Evolutionary conservation across 2,888 invertebrate genomes (phyloP), one percentile per base, ranked within the genome.

Genomic region (Drosophila cyrtoloma): DNA sequence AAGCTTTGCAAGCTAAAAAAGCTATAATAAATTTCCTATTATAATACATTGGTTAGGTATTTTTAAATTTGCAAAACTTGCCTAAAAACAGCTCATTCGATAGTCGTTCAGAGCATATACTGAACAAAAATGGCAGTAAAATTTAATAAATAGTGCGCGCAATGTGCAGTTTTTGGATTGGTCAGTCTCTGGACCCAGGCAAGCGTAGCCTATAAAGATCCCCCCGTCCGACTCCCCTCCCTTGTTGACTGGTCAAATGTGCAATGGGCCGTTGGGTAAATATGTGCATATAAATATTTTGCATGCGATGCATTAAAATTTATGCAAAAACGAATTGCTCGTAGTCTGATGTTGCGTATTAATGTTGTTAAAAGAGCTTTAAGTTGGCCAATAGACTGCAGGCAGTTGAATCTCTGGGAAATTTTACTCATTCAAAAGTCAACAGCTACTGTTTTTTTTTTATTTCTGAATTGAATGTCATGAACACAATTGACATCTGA

Each of bases 221-320:
- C 47, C 47, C 9, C 26, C 12, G 3, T 9, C 10, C 6, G 16
- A 19, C 51, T n/a, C 42, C 32, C 22, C 26, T 16, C 16, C 30
- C 64, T 10, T 51, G 19, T 33, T 59, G 55, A 26, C 56, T 58
- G 61, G 66, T 64, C 79, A 64, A 67, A 71, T 86, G 89, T 90
- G 86, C 89, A 86, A 86, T 90, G 90, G 84, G 77, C 55, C 90
- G 82, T 75, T 89, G 72, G 61, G 65, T 70, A 81, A 89, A 86
- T 79, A 80, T 82, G 71, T 79, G 69, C 82, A 71, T 84, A 90
- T 90, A 86, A 85, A 85, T 86, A 90, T 86, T 90, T 81, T 86
- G 79, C 76, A 71, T 64, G 73, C 84, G 70, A 59, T 77, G 82
- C 86, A 86, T 90, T 86, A 89, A 86, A 86, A 89, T 90, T 86